These are phyloP conservation scores for Amiota minor DNA, from an alignment of 2,888 invertebrate genomes.

Conservation along the genomic window DNA sequence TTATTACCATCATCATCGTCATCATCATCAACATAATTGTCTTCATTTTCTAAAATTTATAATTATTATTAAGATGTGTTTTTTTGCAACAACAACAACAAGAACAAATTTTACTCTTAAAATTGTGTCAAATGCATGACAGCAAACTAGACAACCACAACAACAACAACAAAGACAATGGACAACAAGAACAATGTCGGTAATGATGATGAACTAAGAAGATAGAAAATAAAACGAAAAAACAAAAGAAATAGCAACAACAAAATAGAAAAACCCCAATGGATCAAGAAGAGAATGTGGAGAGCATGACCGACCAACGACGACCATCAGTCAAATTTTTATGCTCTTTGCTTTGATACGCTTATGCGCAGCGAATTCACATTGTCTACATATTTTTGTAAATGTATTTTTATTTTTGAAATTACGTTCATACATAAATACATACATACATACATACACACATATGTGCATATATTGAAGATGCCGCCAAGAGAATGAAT, in stretches of 20 bases:
- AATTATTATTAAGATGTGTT: background rate
- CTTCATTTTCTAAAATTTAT: background rate
- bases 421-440: no score
- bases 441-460: no score
- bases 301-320: background rate
- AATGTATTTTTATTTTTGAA: slow-evolving; percentile 34
- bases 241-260: background rate
- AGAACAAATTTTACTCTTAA: background rate
- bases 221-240: slow-evolving; percentile 40
- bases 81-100: background rate
- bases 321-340: background rate
- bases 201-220: background rate
- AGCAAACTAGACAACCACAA: no score
- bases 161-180: background rate
- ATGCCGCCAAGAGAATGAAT: no score
- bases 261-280: background rate
- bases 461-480: no score
- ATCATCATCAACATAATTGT: no score
- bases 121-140: slow-evolving; percentile 24
- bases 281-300: background rate
- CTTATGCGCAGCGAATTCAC: slow-evolving; percentile 61
- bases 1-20: slow-evolving; percentile 32
- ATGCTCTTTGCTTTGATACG: slow-evolving; percentile 54
- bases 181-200: no score
- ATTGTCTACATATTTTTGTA: slow-evolving; percentile 54